Base-by-base conservation (phyloP, 2,888 invertebrate genomes). In the Mellilla xanthometata region DNA sequence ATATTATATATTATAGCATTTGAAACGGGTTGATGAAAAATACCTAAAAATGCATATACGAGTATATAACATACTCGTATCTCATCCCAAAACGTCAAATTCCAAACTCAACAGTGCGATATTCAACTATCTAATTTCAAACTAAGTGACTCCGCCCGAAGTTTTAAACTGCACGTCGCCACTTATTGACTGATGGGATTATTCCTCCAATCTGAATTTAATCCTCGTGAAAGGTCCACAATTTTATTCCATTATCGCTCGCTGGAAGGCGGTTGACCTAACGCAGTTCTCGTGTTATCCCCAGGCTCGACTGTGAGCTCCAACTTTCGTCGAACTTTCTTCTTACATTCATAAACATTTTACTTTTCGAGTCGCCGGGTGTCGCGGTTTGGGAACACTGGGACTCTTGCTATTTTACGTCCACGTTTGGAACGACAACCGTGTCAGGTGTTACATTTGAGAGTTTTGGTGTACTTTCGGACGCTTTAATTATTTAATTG, bases 251-350 rank as follows among this genome's bases (percentile, higher is more conserved):
- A 79, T 80, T 77, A 79, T 73, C 72, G 71, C 62, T 43, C 52
- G 52, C 50, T 52, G 58, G 64, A 54, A 65, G 63, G 65, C 58
- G 68, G 67, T 72, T 78, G 76, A 81, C 77, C 82, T 87, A 85
- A 85, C 78, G 79, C 84, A 72, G 73, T 83, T 82, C 68, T 66
- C 81, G 60, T 86, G 85, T 87, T 82, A 86, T 85, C 84, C 79
- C 12, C 5, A 28, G 53, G 68, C 68, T 68, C 73, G 76, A 72
- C 74, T 73, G 28, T 31, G 41, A 29, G 36, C 76, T 76, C 71
- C 78, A 83, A 79, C 73, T 82, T 82, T 51, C 64, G 65, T 56
- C 30, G 58, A 82, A 84, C 68, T 85, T 82, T 72, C 69, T 72
- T 71, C 66, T 72, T 77, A 79, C 79, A 78, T 84, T 81, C 80